These are phyloP conservation scores for Zygogramma bicolorata DNA, from an alignment of 2,888 invertebrate species.

Conservation along the genomic window DNA sequence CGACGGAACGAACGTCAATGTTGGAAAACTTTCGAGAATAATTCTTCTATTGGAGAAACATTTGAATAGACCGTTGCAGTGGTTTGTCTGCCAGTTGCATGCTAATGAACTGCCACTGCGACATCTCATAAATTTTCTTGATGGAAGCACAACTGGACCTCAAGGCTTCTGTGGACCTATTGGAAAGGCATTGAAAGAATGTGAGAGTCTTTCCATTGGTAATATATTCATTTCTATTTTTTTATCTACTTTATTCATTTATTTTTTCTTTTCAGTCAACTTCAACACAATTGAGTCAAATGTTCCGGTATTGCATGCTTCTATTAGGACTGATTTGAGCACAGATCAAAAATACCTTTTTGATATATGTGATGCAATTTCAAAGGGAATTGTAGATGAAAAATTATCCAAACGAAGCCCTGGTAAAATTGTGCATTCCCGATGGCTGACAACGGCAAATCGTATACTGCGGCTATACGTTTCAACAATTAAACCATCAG, in stretches of 20 bases:
- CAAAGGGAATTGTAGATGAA: neutral
- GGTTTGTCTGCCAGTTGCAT: neutral
- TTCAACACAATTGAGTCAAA: neutral
- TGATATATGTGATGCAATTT: neutral
- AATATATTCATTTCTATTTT: neutral
- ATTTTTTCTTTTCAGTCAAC: neutral
- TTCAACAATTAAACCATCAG: slow-evolving; percentile 19
- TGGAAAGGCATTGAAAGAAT: neutral
- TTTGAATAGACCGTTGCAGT: slow-evolving; percentile 4
- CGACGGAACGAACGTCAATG: slow-evolving; percentile 5
- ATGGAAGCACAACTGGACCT: neutral
- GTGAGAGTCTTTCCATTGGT: neutral
- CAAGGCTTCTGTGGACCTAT: neutral
- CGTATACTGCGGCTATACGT: slow-evolving; percentile 45
- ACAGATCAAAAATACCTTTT: slow-evolving; percentile 16
- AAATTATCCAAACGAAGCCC: slow-evolving; percentile 7
- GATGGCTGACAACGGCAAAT: slow-evolving; percentile 46
- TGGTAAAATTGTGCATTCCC: slow-evolving; percentile 36
- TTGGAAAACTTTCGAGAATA: neutral
- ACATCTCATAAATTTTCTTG: neutral
- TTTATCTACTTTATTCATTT: neutral
- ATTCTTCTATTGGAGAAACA: neutral
- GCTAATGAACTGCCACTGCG: slow-evolving; percentile 1
- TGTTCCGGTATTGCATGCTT: neutral
- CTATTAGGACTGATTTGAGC: neutral